Evolutionary conservation across 2,797 vertebrate species (phyloP), one percentile per base, ranked within the genome.

Genomic region (Agapornis canus): DNA sequence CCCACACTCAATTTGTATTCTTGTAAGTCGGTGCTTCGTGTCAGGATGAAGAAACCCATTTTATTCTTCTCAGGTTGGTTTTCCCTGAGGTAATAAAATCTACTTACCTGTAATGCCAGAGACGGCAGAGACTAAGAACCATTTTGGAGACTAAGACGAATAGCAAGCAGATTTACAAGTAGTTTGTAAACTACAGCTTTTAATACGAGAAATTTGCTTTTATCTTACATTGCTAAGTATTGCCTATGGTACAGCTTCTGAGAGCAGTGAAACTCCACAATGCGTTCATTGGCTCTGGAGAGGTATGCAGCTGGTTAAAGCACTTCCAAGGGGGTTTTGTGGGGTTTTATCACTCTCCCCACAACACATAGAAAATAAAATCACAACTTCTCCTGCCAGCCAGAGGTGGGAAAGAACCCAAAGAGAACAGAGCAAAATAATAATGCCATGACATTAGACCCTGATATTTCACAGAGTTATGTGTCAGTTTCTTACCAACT

Each of bases 1-100:
- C 63, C 76, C 65, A 89, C 64, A 89, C 26, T 47, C 82, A 94
- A 88, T 93, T 94, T 94, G 89, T 95, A 89, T 71, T 75, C 94
- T 77, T 94, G 40, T 90, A 75, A 92, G 72, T 29, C 68, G n/a
- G 63, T 68, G 64, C 92, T 94, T 91, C 82, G 22, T 12, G 13
- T 79, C 64, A 84, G 86, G 73, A 96, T 87, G 79, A 86, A 86
- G 59, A 92, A 94, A 91, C 17, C 35, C 70, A 60, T 63, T 82
- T 66, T 48, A 40, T 78, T 91, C 90, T 87, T 49, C 63, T 59
- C 70, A 35, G 69, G 73, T 76, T 60, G 39, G 27, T 69, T 73
- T 86, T 92, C 92, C 70, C 80, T 6, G 42, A 78, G 95, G 78
- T 48, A 92, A 83, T 68, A 86, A 59, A 83, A 61, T 35, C 66